These are phyloP conservation scores for Lindbergichthys nudifrons DNA, from an alignment of 2,797 vertebrate genomes.

Conservation along the genomic window DNA sequence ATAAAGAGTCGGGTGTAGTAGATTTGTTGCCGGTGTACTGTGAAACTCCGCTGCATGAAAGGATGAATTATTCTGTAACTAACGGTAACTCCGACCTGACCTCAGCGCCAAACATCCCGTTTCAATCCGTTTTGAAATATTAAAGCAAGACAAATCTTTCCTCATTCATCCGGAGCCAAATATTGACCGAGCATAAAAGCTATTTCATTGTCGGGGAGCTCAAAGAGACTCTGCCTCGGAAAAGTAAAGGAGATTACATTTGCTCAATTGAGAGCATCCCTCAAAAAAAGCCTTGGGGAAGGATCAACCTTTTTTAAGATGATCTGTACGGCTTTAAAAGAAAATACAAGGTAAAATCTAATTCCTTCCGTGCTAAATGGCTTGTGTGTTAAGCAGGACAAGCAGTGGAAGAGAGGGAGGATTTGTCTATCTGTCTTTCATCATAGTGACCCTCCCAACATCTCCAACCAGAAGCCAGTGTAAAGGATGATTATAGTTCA, in stretches of 20 bases:
- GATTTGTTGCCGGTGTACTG: constrained; percentile 20
- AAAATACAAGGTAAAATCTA: constrained; percentile 16
- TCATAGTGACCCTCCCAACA: constrained; percentile 9
- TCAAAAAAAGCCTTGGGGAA: constrained; percentile 30
- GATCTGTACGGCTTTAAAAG: constrained; percentile 16
- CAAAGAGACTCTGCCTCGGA: constrained; percentile 23
- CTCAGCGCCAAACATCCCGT: constrained; percentile 8
- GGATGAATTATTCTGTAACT: constrained; percentile 7
- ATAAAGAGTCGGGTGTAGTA: constrained; percentile 30
- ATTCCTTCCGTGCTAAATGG: not conserved
- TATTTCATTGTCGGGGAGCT: constrained; percentile 29
- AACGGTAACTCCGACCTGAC: constrained; percentile 11
- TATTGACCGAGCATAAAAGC: constrained; percentile 29
- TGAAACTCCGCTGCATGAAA: constrained; percentile 18
- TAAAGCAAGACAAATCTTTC: constrained; percentile 16
- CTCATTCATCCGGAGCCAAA: constrained; percentile 34
- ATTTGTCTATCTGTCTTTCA: constrained; percentile 25
- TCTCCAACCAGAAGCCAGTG: not conserved
- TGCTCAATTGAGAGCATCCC: constrained; percentile 26
- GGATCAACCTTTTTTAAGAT: constrained; percentile 18
- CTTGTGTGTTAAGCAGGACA: not conserved
- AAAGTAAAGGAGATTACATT: constrained; percentile 45
- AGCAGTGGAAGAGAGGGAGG: constrained; percentile 3
- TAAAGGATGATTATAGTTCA: not conserved
- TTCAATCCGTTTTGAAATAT: constrained; percentile 21